These are phyloP conservation scores for Meteorus sp. DNA, from an alignment of 1,140 invertebrate genomes.

Conservation along the genomic window DNA sequence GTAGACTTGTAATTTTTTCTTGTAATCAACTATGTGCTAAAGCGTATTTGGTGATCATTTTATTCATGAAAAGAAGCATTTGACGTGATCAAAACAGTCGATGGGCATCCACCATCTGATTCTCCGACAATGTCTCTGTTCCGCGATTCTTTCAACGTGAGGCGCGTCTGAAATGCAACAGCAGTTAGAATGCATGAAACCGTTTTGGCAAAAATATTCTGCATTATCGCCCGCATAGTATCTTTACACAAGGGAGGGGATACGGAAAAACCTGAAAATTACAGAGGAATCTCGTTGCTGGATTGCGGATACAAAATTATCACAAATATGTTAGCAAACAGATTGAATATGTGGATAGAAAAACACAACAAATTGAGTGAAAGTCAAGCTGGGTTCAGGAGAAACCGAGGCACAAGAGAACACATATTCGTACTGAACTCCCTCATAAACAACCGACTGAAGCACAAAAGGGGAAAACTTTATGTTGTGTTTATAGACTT, in stretches of 20 bases:
- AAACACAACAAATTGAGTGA: slow-evolving; percentile 15
- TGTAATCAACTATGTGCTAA: too few relatives aligned
- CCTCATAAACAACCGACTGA: slow-evolving; percentile 17
- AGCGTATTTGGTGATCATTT: too few relatives aligned
- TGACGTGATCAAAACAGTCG: too few relatives aligned
- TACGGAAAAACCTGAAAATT: slow-evolving; percentile 13
- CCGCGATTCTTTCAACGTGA: too few relatives aligned
- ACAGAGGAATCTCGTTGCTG: slow-evolving; percentile 15
- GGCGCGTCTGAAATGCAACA: too few relatives aligned
- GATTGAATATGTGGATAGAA: slow-evolving; percentile 17
- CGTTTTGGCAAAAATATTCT: too few relatives aligned
- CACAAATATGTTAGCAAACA: slow-evolving; percentile 17
- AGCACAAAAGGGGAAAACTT: slow-evolving; percentile 11
- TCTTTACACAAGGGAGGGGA: slow-evolving; percentile 12
- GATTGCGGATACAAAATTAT: slow-evolving; percentile 19
- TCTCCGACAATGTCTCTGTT: too few relatives aligned
- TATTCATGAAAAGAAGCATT: too few relatives aligned
- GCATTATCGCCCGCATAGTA: slow-evolving; percentile 17
- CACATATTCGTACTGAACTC: slow-evolving; percentile 26
- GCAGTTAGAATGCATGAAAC: too few relatives aligned
- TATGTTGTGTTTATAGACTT: slow-evolving; percentile 20
- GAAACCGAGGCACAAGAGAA: slow-evolving; percentile 18
- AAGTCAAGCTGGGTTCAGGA: slow-evolving; percentile 26
- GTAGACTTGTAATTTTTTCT: too few relatives aligned
- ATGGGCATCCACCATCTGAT: too few relatives aligned